A percentile compares a stretch with the other conserved stretches of the same genome.
phyloP scores from a whole-genome alignment of 2,113 vertebrate genomes.

The Ivindomyrus marchei region DNA sequence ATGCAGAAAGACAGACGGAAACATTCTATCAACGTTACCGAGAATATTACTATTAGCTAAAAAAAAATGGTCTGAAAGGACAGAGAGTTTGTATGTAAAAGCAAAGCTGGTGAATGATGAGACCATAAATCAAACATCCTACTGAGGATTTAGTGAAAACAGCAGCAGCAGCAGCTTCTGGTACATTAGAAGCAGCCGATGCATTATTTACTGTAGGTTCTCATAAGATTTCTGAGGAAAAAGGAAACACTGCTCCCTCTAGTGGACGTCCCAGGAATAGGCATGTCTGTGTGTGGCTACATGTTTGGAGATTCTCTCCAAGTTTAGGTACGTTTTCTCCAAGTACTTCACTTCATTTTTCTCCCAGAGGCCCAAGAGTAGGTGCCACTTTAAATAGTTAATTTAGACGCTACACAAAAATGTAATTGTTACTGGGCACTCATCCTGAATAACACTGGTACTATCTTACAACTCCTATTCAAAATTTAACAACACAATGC shows the following conservation, averaged over 20 bases:
- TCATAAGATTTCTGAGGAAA: background rate
- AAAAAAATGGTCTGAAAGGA: background rate
- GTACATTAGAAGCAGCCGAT: background rate
- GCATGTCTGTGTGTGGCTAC: background rate
- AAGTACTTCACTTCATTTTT: background rate
- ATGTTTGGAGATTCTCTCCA: background rate
- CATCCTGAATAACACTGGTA: background rate
- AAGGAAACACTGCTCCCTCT: conserved; percentile 32
- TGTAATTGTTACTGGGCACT: background rate
- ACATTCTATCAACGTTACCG: background rate
- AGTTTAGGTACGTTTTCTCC: background rate
- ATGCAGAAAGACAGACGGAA: background rate
- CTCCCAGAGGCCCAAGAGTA: too few relatives aligned
- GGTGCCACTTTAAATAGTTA: background rate
- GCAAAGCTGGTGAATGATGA: background rate
- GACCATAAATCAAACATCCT: background rate
- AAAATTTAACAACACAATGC: background rate
- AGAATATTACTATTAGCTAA: background rate
- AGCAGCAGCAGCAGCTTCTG: background rate
- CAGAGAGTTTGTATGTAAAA: background rate
- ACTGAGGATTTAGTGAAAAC: background rate
- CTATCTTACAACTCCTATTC: background rate
- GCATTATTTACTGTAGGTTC: background rate
- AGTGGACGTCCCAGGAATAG: conserved; percentile 21
- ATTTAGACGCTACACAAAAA: background rate